Percentiles rank a stretch among this genome's conserved stretches.
phyloP scores from a whole-genome alignment of 2,113 vertebrate genomes.

The Ceuthmochares aereus region DNA sequence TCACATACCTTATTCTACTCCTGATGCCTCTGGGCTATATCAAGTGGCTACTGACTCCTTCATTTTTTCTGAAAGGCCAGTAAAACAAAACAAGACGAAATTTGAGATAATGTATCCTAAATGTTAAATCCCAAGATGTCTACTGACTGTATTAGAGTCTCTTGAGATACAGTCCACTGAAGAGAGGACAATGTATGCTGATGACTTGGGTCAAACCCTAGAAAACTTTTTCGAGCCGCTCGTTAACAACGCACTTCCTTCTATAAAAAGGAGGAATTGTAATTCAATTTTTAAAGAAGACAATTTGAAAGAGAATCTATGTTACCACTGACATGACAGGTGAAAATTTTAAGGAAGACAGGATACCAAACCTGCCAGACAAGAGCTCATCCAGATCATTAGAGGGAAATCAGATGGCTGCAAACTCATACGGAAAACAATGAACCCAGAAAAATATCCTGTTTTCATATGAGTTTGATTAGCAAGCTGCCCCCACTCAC shows the following conservation, averaged over 20 bases:
- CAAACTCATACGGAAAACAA: background rate
- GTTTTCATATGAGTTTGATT: background rate
- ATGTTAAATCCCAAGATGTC: background rate
- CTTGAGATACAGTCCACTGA: background rate
- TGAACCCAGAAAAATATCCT: background rate
- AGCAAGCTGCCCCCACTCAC: background rate
- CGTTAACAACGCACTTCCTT: slow-evolving; percentile 29
- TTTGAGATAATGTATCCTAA: background rate
- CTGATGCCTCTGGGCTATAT: background rate
- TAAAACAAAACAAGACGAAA: background rate
- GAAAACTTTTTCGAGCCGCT: background rate
- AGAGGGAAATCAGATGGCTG: background rate
- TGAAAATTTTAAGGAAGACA: slow-evolving; percentile 29
- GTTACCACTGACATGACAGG: slow-evolving; percentile 8
- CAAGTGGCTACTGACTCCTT: background rate
- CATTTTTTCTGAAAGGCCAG: background rate
- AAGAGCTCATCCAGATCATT: background rate
- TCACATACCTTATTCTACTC: background rate
- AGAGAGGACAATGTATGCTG: background rate
- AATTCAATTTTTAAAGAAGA: slow-evolving; percentile 6
- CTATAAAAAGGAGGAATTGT: slow-evolving; percentile 1
- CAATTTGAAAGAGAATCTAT: background rate
- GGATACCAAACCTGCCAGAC: background rate
- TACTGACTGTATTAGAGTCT: background rate
- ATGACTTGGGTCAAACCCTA: background rate